A percentile compares a stretch with the other conserved stretches of the same genome.
Evolutionary conservation across 2,797 vertebrate species (phyloP).

Genomic region (Anableps anableps): DNA sequence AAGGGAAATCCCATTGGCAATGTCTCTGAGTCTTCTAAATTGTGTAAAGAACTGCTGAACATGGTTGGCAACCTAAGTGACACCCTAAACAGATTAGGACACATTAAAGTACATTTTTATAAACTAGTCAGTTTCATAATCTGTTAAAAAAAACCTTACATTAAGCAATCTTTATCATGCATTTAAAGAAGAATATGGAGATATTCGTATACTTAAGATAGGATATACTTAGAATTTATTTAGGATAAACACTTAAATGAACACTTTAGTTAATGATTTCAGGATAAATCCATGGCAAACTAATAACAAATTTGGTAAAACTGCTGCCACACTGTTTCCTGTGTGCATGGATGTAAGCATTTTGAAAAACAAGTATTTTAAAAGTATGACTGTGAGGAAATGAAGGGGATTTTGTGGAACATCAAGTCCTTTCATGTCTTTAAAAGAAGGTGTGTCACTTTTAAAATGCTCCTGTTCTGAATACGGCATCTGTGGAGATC

Average conservation of each 20-base stretch:
- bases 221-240: background rate
- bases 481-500: background rate
- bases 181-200: background rate
- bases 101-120: background rate
- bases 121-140: background rate
- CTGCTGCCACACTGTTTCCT: background rate
- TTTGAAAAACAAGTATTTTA: background rate
- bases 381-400: background rate
- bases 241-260: background rate
- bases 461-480: background rate
- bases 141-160: too few species aligned
- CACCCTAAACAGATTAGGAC: constrained; percentile 33
- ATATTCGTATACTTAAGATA: background rate
- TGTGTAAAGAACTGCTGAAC: constrained; percentile 61
- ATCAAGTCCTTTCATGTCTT: background rate
- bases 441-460: background rate
- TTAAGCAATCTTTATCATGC: background rate
- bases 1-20: constrained; percentile 50
- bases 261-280: background rate
- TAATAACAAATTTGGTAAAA: background rate
- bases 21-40: constrained; percentile 57
- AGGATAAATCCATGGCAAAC: background rate
- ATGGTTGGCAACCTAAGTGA: constrained; percentile 52
- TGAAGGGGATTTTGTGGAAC: background rate
- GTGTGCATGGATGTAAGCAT: background rate